Base-by-base conservation (phyloP, 2,797 vertebrate species). In the Kryptolebias ocellatus region DNA sequence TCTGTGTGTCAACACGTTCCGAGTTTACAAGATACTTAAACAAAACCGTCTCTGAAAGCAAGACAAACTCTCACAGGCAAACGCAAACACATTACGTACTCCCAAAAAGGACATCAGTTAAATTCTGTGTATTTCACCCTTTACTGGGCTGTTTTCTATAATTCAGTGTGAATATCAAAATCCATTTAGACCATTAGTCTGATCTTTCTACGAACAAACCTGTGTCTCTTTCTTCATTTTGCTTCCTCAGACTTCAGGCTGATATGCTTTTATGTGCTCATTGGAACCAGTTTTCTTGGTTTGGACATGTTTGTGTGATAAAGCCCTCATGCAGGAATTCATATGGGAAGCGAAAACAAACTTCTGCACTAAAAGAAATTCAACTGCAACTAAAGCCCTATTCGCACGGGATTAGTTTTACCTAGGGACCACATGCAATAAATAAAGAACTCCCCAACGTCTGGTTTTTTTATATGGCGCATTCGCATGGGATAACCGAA, bases 111-210 rank as follows among this genome's bases (percentile, higher is more conserved):
- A 27, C 29, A 16, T 16, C 60, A 15, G 8, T 62, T 57, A 27
- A 57, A 39, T 16, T 57, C 20, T 57, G 14, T 44, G 7, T 44
- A 37, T 24, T 17, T 11, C 10, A 39, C 37, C 37, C 8, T 39
- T 39, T 39, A 39, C 37, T 39, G 37, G 1, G 8, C 2, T 39
- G 11, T 39, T 39, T 10, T 3, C 2, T 39, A 10, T 39, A 8
- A 10, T 39, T 39, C 11, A 39, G n/a, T 1, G 1, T 0, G 2
- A 20, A 66, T 80, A 8, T 9, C 31, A 6, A 9, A 4, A 28
- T 4, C n/a, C 10, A 81, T 75, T 74, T 11, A 80, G 17, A 66
- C 57, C 0, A 20, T 65, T 53, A 45, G 2, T 12, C 55, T 11
- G 47, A 10, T 24, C 61, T 71, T 24, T 24, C 20, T 24, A 24